These are phyloP conservation scores for Cremastinae sp. DNA, from an alignment of 2,888 invertebrate genomes.

Conservation along the genomic window DNA sequence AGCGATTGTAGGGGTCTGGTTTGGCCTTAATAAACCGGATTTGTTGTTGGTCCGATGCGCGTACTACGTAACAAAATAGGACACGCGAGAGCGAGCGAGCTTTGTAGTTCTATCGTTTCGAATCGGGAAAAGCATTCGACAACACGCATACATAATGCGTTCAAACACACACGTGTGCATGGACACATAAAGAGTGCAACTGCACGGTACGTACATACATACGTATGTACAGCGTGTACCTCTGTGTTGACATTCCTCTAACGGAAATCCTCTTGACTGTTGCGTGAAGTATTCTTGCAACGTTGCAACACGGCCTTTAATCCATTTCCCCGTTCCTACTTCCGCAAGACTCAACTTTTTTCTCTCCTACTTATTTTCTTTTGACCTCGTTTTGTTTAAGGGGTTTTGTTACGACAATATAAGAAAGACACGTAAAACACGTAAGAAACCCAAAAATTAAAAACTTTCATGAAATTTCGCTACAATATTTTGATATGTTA, in stretches of 20 bases:
- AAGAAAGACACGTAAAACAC: too few species aligned
- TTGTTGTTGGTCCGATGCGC: too few species aligned
- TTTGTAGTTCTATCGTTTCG: slow-evolving; percentile 15
- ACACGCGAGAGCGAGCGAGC: slow-evolving; percentile 59
- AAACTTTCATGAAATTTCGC: too few species aligned
- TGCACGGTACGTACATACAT: slow-evolving; percentile 14
- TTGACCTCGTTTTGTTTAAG: background rate
- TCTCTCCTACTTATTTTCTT: background rate
- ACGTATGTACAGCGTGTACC: slow-evolving; percentile 20
- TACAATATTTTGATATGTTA: too few species aligned
- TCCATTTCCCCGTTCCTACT: slow-evolving; percentile 51
- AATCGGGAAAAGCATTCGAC: slow-evolving; percentile 42
- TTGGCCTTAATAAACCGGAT: slow-evolving; percentile 15
- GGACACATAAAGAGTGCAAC: background rate
- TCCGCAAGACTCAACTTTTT: slow-evolving; percentile 31
- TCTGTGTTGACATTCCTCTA: slow-evolving; percentile 45
- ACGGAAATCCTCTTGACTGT: slow-evolving; percentile 47
- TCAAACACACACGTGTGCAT: background rate
- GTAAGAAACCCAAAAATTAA: too few species aligned
- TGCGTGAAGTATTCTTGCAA: slow-evolving; percentile 25
- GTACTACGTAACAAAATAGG: background rate
- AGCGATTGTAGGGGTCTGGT: background rate
- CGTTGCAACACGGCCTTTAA: slow-evolving; percentile 34
- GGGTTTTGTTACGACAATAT: background rate
- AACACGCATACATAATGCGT: slow-evolving; percentile 62